phyloP scores from a whole-genome alignment of 2,888 invertebrate genomes.

The Trilocha varians region DNA sequence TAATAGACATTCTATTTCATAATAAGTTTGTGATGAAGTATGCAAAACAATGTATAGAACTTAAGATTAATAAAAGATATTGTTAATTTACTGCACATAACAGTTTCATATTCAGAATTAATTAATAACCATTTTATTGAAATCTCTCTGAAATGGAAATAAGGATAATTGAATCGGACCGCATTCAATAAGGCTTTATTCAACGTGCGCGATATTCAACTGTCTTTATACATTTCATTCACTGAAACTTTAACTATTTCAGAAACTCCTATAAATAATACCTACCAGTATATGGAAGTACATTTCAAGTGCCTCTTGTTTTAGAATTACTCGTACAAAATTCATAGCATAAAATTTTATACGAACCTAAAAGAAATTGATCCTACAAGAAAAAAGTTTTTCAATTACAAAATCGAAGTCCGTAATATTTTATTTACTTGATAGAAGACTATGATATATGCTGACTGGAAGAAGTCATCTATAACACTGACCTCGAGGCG shows the following conservation, averaged over 20 bases:
- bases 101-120: not conserved
- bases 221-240: not conserved
- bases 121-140: not conserved
- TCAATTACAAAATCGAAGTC: not conserved
- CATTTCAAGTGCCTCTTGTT: no score
- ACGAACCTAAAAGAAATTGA: no score
- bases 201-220: not conserved
- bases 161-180: not conserved
- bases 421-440: not conserved
- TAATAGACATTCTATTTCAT: no score
- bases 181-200: slow-evolving; percentile 3
- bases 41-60: no score
- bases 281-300: no score
- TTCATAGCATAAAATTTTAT: no score
- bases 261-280: no score
- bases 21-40: no score
- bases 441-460: slow-evolving; percentile 1
- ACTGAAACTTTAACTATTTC: not conserved
- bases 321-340: no score
- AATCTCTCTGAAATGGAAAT: not conserved
- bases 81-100: not conserved
- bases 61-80: not conserved
- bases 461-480: slow-evolving; percentile 41
- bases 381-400: not conserved
- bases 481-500: slow-evolving; percentile 34